phyloP scores from a whole-genome alignment of 1,140 invertebrate species.

The Cecropterus lyciades region DNA sequence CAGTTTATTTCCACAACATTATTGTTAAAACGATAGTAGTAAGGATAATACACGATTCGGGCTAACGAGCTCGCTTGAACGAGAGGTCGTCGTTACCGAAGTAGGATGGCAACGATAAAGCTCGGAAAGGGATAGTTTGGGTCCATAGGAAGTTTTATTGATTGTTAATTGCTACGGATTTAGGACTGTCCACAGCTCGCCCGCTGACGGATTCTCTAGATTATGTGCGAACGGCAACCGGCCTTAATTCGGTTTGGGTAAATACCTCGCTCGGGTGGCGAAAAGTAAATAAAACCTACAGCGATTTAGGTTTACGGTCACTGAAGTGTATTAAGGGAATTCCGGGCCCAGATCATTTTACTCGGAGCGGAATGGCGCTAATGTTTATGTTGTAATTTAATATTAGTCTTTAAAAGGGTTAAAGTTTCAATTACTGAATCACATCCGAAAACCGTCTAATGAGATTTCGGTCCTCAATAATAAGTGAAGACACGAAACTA shows the following conservation, averaged over 20 bases:
- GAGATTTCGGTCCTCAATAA: background rate
- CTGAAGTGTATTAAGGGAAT: conserved; percentile 24
- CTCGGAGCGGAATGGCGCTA: conserved; percentile 11
- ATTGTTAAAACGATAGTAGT: conserved; percentile 51
- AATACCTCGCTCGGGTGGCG: conserved; percentile 9
- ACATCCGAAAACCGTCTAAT: background rate
- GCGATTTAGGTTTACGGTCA: conserved; percentile 18
- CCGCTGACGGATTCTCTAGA: conserved; percentile 29
- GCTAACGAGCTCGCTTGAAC: conserved; percentile 57
- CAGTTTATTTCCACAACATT: conserved; percentile 56
- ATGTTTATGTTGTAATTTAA: conserved; percentile 29
- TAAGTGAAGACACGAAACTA: background rate
- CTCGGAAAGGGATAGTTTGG: conserved; percentile 39
- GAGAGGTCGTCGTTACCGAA: conserved; percentile 38
- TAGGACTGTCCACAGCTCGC: conserved; percentile 23
- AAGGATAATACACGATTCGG: conserved; percentile 59
- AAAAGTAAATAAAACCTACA: conserved; percentile 31
- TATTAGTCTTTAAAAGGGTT: conserved; percentile 15
- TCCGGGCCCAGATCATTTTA: conserved; percentile 16
- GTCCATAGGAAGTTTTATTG: conserved; percentile 46
- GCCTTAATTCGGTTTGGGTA: conserved; percentile 29
- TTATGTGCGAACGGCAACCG: conserved; percentile 21
- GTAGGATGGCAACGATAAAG: conserved; percentile 47
- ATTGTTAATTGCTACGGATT: conserved; percentile 53
- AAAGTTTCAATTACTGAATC: background rate